Percentiles rank a stretch among this genome's conserved stretches.
These are phyloP conservation scores for Menura novaehollandiae DNA, from an alignment of 2,113 vertebrate genomes.

Conservation along the genomic window DNA sequence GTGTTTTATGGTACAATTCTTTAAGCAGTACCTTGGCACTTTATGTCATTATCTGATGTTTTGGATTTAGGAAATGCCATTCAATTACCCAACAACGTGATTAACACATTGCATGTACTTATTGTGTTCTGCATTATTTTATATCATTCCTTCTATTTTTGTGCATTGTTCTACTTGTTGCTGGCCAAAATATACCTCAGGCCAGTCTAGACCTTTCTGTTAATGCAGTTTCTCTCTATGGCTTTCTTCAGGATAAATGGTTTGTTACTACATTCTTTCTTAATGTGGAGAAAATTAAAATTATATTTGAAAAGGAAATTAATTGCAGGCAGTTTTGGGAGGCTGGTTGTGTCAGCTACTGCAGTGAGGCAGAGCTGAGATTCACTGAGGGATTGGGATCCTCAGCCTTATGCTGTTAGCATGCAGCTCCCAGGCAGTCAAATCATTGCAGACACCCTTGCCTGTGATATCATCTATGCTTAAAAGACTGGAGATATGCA, in stretches of 20 bases:
- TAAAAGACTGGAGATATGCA: slow-evolving; percentile 20
- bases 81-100: slow-evolving; percentile 23
- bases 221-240: slow-evolving; percentile 4
- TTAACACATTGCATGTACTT: not conserved
- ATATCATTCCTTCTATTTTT: not conserved
- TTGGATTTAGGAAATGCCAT: slow-evolving; percentile 26
- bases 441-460: slow-evolving; percentile 32
- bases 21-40: not conserved
- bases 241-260: not conserved
- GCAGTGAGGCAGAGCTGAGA: not conserved
- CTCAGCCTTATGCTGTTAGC: not conserved
- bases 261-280: not conserved
- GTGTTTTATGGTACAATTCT: slow-evolving; percentile 39
- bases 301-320: not conserved
- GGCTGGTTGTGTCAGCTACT: not conserved
- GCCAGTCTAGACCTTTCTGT: slow-evolving; percentile 32
- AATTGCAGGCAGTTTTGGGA: not conserved
- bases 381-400: not conserved
- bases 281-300: not conserved
- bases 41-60: slow-evolving; percentile 26
- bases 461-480: slow-evolving; percentile 10
- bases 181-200: slow-evolving; percentile 5
- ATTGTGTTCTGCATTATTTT: slow-evolving; percentile 22
- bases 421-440: not conserved
- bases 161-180: not conserved